A percentile compares a stretch with the other conserved stretches of the same genome.
Conservation (phyloP, 2,888 invertebrate genomes). For the Crioceris asparagi region DNA sequence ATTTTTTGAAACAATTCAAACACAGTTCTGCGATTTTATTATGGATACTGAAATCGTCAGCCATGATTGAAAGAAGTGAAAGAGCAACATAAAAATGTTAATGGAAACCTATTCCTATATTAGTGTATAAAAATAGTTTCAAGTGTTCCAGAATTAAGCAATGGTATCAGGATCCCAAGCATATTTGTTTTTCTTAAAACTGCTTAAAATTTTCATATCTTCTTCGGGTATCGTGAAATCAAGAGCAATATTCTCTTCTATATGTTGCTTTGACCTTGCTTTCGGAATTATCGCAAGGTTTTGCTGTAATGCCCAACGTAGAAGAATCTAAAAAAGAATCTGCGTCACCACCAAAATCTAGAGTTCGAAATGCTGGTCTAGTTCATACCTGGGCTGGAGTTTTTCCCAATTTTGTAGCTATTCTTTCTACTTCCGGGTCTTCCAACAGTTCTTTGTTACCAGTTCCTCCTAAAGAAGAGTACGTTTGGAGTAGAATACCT, state of each 20-base stretch:
- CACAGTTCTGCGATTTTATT: conserved; percentile 46
- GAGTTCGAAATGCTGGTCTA: too few relatives aligned
- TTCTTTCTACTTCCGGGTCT: conserved; percentile 45
- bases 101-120: too few relatives aligned
- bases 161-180: conserved; percentile 49
- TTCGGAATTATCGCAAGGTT: conserved; percentile 60
- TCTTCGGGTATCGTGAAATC: conserved; percentile 46
- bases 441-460: conserved; percentile 42
- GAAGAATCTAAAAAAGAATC: conserved; percentile 39
- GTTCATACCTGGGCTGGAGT: conserved; percentile 46
- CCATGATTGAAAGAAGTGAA: conserved; percentile 6
- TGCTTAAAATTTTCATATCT: conserved; percentile 40
- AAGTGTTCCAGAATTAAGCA: conserved; percentile 25
- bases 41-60: conserved; percentile 19
- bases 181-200: conserved; percentile 36
- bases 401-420: conserved; percentile 48
- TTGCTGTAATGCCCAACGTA: conserved; percentile 70
- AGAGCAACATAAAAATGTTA: not conserved
- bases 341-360: too few relatives aligned
- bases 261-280: conserved; percentile 46
- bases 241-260: conserved; percentile 47
- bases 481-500: conserved; percentile 66
- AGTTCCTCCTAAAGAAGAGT: conserved; percentile 62
- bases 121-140: conserved; percentile 7
- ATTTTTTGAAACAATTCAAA: conserved; percentile 45